These are phyloP conservation scores for Anomalospiza imberbis DNA, from an alignment of 2,797 vertebrate species.

Conservation along the genomic window DNA sequence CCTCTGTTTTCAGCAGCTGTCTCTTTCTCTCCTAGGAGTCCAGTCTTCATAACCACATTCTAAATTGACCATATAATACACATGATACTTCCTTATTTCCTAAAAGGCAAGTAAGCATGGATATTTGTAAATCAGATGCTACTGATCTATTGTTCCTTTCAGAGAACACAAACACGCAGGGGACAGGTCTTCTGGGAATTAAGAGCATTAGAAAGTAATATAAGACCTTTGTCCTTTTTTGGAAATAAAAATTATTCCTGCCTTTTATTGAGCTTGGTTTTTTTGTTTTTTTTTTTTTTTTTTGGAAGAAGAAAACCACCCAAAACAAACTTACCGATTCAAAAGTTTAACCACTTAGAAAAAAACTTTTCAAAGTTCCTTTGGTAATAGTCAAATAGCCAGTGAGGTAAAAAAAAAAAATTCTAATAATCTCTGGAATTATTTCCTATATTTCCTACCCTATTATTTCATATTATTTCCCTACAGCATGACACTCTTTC, in stretches of 20 bases:
- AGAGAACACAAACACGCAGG: background rate
- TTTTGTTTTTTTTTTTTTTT: background rate
- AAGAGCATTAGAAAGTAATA: background rate
- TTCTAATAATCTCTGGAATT: background rate
- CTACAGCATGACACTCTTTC: background rate
- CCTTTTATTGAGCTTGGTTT: background rate
- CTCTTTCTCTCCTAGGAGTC: background rate
- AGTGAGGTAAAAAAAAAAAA: background rate
- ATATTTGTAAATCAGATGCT: background rate
- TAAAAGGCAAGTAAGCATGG: background rate
- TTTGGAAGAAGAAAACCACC: background rate
- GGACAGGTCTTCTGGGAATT: background rate
- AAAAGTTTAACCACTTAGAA: background rate
- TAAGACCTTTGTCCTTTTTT: background rate
- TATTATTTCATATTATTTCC: background rate
- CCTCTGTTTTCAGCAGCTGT: background rate
- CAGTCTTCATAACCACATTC: background rate
- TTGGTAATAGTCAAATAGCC: background rate
- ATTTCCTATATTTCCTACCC: background rate
- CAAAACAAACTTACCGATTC: background rate
- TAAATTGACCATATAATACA: background rate
- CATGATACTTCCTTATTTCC: background rate
- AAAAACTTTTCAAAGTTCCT: background rate
- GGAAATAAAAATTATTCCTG: background rate
- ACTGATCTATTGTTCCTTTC: background rate